phyloP scores from a whole-genome alignment of 2,888 invertebrate genomes.

The Orthonevra nobilis region DNA sequence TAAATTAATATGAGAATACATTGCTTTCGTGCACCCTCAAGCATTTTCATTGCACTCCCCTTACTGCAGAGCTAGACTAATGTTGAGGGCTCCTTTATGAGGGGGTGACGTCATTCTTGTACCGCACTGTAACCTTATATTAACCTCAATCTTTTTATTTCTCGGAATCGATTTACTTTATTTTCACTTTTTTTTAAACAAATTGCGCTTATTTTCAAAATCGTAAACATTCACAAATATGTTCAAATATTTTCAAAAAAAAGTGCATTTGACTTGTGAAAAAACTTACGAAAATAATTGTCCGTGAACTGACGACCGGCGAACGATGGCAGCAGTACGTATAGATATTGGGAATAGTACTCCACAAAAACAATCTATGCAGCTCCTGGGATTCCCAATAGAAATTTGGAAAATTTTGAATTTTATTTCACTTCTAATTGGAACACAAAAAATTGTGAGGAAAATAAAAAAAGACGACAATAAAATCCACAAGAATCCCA shows the following conservation, averaged over 20 bases:
- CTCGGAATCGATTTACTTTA: neutral
- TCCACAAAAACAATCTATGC: too few species aligned
- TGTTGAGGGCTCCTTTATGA: neutral
- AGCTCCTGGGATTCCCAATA: too few species aligned
- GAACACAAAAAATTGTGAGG: conserved; percentile 9
- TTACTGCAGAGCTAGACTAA: too few species aligned
- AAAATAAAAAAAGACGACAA: conserved; percentile 17
- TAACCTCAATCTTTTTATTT: neutral
- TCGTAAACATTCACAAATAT: too few species aligned
- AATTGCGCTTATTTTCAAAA: too few species aligned
- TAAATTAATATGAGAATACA: neutral
- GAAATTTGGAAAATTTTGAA: neutral
- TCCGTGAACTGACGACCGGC: conserved; percentile 18
- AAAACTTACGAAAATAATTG: conserved; percentile 13
- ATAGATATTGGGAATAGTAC: too few species aligned
- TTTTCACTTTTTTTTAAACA: neutral
- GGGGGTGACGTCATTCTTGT: conserved; percentile 36
- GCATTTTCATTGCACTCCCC: conserved; percentile 21
- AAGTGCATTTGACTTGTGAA: neutral
- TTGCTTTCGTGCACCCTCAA: neutral
- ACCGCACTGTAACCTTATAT: conserved; percentile 3
- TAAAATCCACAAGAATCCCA: neutral
- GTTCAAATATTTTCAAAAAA: too few species aligned
- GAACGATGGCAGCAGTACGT: neutral
- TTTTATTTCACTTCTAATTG: conserved; percentile 32